Conservation (phyloP, 2,113 vertebrate genomes). For the Coracopsis vasa region DNA sequence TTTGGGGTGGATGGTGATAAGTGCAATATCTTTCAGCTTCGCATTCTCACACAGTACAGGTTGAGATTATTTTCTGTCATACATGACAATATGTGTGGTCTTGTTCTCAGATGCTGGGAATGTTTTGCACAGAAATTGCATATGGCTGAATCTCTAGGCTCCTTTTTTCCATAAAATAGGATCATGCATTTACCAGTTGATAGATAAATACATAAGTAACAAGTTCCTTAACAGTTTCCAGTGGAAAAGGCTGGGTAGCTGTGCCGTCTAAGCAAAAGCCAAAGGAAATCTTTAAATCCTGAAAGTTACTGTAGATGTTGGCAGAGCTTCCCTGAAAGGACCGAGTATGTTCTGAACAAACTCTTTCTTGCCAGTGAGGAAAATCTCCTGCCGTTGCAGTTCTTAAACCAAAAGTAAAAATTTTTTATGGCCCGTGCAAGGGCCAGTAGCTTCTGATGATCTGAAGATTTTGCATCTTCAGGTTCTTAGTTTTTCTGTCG, state of each 20-base stretch:
- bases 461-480: background rate
- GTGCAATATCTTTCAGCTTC: background rate
- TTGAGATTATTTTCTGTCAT: conserved; percentile 35
- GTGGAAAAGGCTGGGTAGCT: conserved; percentile 15
- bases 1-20: conserved; percentile 30
- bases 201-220: conserved; percentile 22
- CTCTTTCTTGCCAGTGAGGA: background rate
- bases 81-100: background rate
- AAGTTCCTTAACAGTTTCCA: conserved; percentile 25
- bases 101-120: background rate
- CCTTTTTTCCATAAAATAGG: background rate
- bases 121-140: background rate
- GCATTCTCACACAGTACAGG: background rate
- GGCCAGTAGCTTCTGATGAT: background rate
- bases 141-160: conserved; percentile 13
- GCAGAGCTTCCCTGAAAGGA: background rate
- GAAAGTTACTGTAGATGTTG: background rate
- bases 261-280: background rate
- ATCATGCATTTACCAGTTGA: background rate
- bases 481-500: background rate
- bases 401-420: background rate
- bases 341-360: background rate
- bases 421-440: background rate
- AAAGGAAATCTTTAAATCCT: conserved; percentile 30
- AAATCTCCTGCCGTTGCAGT: background rate